Conservation (phyloP, 2,113 vertebrate genomes). For the Lathamus discolor region DNA sequence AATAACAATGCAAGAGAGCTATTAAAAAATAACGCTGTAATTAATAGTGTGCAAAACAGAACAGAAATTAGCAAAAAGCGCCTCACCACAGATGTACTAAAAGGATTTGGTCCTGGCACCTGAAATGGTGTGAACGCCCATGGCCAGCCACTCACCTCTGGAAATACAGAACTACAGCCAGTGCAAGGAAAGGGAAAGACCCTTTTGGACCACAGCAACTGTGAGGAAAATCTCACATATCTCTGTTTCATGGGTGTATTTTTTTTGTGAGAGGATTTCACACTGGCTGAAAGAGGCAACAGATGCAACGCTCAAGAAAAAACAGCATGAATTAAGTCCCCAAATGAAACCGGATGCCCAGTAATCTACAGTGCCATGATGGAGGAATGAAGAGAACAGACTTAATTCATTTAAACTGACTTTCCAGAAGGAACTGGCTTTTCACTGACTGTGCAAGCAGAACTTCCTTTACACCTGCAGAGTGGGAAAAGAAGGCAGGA, state of each 20-base stretch:
- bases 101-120: background rate
- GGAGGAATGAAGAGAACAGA: background rate
- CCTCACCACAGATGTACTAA: background rate
- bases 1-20: background rate
- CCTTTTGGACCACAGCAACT: background rate
- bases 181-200: background rate
- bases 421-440: background rate
- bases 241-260: background rate
- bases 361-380: background rate
- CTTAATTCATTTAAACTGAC: background rate
- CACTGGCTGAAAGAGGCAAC: background rate
- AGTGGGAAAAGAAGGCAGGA: background rate
- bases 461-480: background rate
- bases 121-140: background rate
- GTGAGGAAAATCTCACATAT: background rate
- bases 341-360: background rate
- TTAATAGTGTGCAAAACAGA: background rate
- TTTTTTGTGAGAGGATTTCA: background rate
- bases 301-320: background rate
- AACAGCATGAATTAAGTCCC: background rate
- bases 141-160: background rate
- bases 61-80: background rate
- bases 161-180: background rate
- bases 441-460: rapidly evolving
- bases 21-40: background rate